Evolutionary conservation across 2,888 invertebrate species (phyloP), one percentile per base, ranked within the genome.

Genomic region (Drosophila melanocephala): DNA sequence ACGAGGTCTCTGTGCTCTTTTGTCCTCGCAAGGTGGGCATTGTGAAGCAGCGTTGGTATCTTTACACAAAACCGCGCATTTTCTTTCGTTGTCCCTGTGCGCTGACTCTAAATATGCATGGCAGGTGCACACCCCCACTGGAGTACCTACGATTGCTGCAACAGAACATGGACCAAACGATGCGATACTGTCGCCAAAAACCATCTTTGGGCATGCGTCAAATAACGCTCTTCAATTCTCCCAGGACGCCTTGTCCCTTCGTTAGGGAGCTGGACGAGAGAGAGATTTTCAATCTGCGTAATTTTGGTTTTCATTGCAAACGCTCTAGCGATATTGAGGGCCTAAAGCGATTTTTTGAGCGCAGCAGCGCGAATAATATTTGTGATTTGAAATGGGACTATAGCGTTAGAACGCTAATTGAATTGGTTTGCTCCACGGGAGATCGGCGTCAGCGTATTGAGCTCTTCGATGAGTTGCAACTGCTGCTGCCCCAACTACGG

Each of bases 21-120:
- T 84, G 84, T 2, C 93, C 92, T 1, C 68, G 74, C 12, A 75
- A 63, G 3, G 91, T 92, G 10, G 77, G 77, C 44, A 77, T 91
- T 6, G 68, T 81, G 0, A 92, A 92, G 68, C 81, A 86, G 22
- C 81, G 88, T 28, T 92, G 93, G 93, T 30, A 86, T 16, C 75
- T 92, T 2, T 77, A 62, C 44, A 83, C 83, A 0, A 50, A 68
- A 4, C 92, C 92, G 0, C 60, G 53, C 0, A 79, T 88, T 7
- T 92, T 91, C 55, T 61, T 62, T 28, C 75, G 74, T 1, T 81
- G 70, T 56, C 68, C 77, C 5, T 81, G 77, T 26, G 87, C 81
- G 0, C 60, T 92, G 1, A 77, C 75, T 0, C 39, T 92, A 3
- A 80, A 75, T 19, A 70, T 92, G 30, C 81, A 81, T 35, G 92